Base-by-base conservation (phyloP, 2,113 vertebrate genomes). In the Phyllostomus discolor region DNA sequence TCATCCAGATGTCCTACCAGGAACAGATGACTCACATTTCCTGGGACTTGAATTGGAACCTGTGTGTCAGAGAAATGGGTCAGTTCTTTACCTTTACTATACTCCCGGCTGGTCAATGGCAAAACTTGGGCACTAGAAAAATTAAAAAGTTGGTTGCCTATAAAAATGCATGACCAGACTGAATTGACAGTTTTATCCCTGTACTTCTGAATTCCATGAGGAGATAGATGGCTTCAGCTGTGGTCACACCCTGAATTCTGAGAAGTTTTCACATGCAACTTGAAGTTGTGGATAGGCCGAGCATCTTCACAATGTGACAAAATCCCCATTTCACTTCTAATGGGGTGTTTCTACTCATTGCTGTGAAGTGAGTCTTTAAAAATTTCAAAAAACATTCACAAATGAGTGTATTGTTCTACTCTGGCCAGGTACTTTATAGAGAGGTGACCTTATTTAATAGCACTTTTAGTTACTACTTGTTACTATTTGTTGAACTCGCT, bases 1-100 rank as follows among this genome's bases (percentile, higher is more conserved):
- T 88, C 66, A 96, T 59, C 43, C 14, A 26, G 66, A 81, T 70
- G 67, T 86, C 52, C 41, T 17, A 33, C 16, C 72, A 70, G 62
- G 94, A 84, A 46, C 26, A 67, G 41, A 69, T 57, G 92, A 89
- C 73, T 85, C 48, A 28, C 31, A 78, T 93, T 95, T 94, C 52
- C 52, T 83, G 59, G 48, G 59, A 78, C n/a, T 76, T 69, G 88
- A 87, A 88, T 76, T 69, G 88, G 87, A 88, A 78, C 14, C 66
- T 73, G 28, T 8, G 6, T 62, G 69, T 82, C 91, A 54, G 57
- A 91, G 79, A 95, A 64, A 70, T 22, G 38, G 54, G 38, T 20
- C 28, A 91, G 11, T 43, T 14, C 7, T 28, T 97, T 91, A 76
- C 22, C 62, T 84, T 43, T 64, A 52, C 38, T 54, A 28, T 33